Percentiles rank a stretch among this genome's conserved stretches.
Conservation (phyloP, 2,797 vertebrate species). For the Alauda arvensis region DNA sequence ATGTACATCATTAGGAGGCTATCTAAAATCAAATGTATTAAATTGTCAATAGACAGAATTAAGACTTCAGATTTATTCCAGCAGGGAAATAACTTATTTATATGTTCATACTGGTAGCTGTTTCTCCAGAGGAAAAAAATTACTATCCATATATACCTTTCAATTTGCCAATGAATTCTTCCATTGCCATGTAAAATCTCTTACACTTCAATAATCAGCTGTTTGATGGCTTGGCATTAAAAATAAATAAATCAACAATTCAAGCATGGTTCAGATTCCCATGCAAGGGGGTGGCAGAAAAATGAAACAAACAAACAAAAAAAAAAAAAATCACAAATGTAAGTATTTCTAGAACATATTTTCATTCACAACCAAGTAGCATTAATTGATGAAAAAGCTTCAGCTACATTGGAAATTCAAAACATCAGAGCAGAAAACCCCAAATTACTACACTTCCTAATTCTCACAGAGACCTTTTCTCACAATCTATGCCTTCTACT, state of each 20-base stretch:
- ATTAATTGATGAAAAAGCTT: neutral
- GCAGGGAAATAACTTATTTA: neutral
- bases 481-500: neutral
- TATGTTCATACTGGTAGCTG: neutral
- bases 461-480: neutral
- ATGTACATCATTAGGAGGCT: neutral
- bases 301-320: neutral
- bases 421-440: neutral
- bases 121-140: neutral
- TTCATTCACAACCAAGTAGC: neutral
- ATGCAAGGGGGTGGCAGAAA: neutral
- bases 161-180: conserved; percentile 31
- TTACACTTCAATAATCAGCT: conserved; percentile 54
- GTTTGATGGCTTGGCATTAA: conserved; percentile 27
- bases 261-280: conserved; percentile 24
- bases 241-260: conserved; percentile 47
- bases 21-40: neutral
- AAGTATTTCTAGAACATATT: neutral
- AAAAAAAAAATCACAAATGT: neutral
- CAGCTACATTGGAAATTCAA: neutral
- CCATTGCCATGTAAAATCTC: conserved; percentile 9
- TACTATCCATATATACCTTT: neutral
- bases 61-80: neutral
- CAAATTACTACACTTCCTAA: neutral
- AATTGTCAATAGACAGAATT: neutral